phyloP scores from a whole-genome alignment of 2,113 vertebrate species.

The Corythaixoides concolor region DNA sequence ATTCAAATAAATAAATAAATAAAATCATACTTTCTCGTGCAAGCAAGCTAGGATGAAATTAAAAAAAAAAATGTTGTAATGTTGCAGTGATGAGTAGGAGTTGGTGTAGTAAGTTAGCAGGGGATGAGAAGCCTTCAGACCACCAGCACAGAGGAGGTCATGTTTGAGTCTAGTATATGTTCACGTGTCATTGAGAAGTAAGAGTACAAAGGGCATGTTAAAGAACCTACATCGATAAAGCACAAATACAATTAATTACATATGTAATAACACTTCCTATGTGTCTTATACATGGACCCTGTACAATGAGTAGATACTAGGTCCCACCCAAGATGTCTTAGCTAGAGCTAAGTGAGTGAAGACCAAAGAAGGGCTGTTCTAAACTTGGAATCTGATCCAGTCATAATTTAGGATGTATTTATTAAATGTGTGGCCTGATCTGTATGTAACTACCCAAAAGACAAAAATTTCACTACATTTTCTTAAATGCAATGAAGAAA shows the following conservation, averaged over 20 bases:
- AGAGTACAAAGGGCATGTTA: background rate
- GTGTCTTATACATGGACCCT: background rate
- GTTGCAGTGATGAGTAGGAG: background rate
- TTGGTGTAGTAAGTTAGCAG: background rate
- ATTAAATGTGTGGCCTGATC: background rate
- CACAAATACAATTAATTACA: background rate
- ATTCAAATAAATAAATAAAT: background rate
- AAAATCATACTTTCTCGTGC: background rate
- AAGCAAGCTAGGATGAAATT: background rate
- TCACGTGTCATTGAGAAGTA: background rate
- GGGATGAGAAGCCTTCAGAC: background rate
- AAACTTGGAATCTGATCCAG: background rate
- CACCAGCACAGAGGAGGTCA: background rate
- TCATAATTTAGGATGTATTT: background rate
- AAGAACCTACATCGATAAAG: background rate
- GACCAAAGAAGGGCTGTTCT: background rate
- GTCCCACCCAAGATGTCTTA: background rate
- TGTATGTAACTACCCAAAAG: background rate
- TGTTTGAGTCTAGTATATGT: rapidly evolving
- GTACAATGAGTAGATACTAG: background rate
- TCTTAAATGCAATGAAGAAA: background rate
- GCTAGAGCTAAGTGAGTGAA: background rate
- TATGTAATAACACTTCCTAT: background rate
- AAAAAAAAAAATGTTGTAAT: background rate
- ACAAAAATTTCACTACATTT: background rate